Evolutionary conservation across 2,888 invertebrate species (phyloP), one percentile per base, ranked within the genome.

Genomic region (Callinectes sapidus): DNA sequence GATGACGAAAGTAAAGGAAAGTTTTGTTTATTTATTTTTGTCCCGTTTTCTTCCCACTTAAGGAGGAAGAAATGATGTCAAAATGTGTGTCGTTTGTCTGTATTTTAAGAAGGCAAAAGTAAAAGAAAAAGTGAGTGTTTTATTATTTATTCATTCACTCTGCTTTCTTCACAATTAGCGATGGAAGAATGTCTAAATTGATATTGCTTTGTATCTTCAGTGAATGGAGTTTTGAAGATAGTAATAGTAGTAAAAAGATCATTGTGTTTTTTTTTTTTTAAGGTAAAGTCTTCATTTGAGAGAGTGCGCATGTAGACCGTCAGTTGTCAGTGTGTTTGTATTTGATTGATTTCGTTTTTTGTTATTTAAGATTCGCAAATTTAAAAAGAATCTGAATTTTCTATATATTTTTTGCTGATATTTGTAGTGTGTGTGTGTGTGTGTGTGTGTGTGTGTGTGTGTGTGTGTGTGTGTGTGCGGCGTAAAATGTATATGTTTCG

Each of bases 401-500:
- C 18, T 18, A 18, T 61, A 61, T 61, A 18, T 61, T 61, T 61
- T 61, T 16, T 18, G 0, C 23, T 61, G n/a, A 61, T 61, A 5
- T 61, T 61, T 61, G 23, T 61, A 61, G 81, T 81, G 14, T 81
- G 81, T 81, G 81, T 81, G 35, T 81, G 71, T 71, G 71, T 71
- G 71, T 71, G 71, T 71, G 71, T 71, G 71, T 71, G 71, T 71
- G 28, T 71, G 71, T 71, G 71, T 71, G 71, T 71, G 71, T 71
- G 71, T 71, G 71, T 71, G 71, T 71, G 71, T 71, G 28, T 71
- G 13, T 71, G n/a, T 28, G 13, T 28, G 71, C 28, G 23, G 28
- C 18, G 23, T 61, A 23, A 23, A 61, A 18, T 61, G 48, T 61
- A 23, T 3, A 6, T 61, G 23, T 39, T 39, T 39, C 23, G 61